phyloP scores from a whole-genome alignment of 2,888 invertebrate species.

The Drosophila subquinaria region DNA sequence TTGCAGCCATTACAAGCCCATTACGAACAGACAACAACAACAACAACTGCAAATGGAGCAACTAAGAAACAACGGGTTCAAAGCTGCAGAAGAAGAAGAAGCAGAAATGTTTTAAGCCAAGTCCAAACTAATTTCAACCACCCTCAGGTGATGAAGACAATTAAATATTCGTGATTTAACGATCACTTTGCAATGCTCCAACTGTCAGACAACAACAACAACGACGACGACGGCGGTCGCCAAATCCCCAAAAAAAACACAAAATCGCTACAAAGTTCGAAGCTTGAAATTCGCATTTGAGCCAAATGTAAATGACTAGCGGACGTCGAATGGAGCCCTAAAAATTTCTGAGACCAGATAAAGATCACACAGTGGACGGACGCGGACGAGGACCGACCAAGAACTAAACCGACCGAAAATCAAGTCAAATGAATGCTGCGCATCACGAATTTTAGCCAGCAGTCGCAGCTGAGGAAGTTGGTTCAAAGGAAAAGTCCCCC shows the following conservation, averaged over 20 bases:
- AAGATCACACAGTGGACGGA: constrained; percentile 72
- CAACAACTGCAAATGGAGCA: constrained; percentile 39
- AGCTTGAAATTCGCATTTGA: constrained; percentile 61
- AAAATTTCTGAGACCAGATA: constrained; percentile 69
- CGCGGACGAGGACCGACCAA: constrained; percentile 51
- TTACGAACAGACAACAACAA: constrained; percentile 43
- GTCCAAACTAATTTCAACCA: constrained; percentile 82
- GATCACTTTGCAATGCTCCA: constrained; percentile 84
- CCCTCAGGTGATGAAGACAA: constrained; percentile 85
- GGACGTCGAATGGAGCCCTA: constrained; percentile 67
- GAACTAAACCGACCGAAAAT: constrained; percentile 64
- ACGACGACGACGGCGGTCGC: constrained; percentile 38
- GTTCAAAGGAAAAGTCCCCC: constrained; percentile 49
- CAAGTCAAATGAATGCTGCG: constrained; percentile 59
- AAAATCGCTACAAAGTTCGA: constrained; percentile 25
- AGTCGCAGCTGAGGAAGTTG: constrained; percentile 39
- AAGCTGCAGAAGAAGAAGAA: constrained; percentile 50
- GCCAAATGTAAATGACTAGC: constrained; percentile 77
- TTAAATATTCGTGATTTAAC: constrained; percentile 86
- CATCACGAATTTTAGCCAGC: constrained; percentile 79
- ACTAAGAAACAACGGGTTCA: constrained; percentile 17
- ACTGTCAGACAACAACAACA: constrained; percentile 61
- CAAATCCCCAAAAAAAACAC: constrained; percentile 22
- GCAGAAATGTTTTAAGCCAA: constrained; percentile 71
- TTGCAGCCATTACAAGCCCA: constrained; percentile 67